These are phyloP conservation scores for Loxodonta africana DNA, from an alignment of 2,113 vertebrate species.

Conservation along the genomic window DNA sequence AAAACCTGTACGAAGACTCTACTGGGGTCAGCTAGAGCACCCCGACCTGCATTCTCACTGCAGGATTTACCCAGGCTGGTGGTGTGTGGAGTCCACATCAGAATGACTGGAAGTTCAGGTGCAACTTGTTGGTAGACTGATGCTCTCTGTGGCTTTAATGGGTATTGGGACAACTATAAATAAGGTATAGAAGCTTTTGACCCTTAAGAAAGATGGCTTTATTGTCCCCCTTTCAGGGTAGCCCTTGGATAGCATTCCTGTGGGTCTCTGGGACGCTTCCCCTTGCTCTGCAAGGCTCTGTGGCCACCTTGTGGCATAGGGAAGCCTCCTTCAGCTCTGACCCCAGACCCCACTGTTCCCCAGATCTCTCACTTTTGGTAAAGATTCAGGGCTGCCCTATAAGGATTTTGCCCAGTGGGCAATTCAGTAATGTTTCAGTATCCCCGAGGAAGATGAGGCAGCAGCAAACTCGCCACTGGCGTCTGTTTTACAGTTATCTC, in stretches of 20 bases:
- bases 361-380: background rate
- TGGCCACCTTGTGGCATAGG: background rate
- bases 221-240: background rate
- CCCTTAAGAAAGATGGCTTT: background rate
- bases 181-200: background rate
- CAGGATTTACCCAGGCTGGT: background rate
- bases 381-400: background rate
- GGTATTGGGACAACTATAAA: background rate
- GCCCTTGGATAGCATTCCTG: background rate
- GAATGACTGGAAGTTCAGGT: conserved; percentile 30
- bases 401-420: background rate
- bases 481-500: fast-evolving
- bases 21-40: conserved; percentile 23
- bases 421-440: background rate
- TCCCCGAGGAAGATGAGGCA: background rate
- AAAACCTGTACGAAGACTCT: conserved; percentile 43
- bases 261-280: background rate
- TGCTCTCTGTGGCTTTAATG: conserved; percentile 32
- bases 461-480: background rate
- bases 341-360: background rate
- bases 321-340: background rate
- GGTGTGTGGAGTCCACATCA: conserved; percentile 1
- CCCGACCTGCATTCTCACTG: background rate
- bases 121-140: background rate
- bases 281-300: background rate